Evolutionary conservation across 1,140 invertebrate species (phyloP).

Genomic region (Pararge aegeria): DNA sequence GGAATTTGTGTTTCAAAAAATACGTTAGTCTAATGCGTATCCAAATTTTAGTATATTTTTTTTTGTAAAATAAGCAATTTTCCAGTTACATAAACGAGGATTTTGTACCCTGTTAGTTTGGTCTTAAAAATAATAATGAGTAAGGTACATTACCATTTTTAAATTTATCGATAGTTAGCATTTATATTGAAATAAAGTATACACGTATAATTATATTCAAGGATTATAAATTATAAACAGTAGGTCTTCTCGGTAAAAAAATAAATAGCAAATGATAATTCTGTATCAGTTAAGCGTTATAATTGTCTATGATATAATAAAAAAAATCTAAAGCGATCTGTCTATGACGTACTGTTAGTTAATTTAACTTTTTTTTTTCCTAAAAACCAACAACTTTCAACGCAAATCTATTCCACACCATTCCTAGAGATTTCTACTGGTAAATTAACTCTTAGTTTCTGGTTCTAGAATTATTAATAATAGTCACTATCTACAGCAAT

Average conservation of each 20-base stretch:
- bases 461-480: slow-evolving; percentile 15
- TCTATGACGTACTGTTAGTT: not conserved
- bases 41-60: slow-evolving; percentile 36
- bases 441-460: slow-evolving; percentile 18
- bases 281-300: too few relatives aligned
- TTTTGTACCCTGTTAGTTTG: slow-evolving; percentile 44
- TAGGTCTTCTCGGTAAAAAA: too few relatives aligned
- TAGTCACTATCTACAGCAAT: slow-evolving; percentile 21
- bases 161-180: not conserved
- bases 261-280: too few relatives aligned
- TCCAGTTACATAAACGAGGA: slow-evolving; percentile 8
- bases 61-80: slow-evolving; percentile 21
- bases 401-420: not conserved
- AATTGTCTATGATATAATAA: not conserved
- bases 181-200: slow-evolving; percentile 4
- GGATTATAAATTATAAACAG: too few relatives aligned
- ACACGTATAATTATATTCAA: too few relatives aligned
- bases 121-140: slow-evolving; percentile 7
- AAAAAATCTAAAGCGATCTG: not conserved
- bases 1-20: slow-evolving; percentile 27
- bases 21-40: slow-evolving; percentile 42
- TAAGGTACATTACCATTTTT: slow-evolving; percentile 1
- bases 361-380: not conserved
- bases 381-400: slow-evolving; percentile 4
- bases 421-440: slow-evolving; percentile 16